Percentiles rank a stretch among this genome's conserved stretches.
Conservation (phyloP, 2,113 vertebrate genomes). For the Limnothrissa miodon region DNA sequence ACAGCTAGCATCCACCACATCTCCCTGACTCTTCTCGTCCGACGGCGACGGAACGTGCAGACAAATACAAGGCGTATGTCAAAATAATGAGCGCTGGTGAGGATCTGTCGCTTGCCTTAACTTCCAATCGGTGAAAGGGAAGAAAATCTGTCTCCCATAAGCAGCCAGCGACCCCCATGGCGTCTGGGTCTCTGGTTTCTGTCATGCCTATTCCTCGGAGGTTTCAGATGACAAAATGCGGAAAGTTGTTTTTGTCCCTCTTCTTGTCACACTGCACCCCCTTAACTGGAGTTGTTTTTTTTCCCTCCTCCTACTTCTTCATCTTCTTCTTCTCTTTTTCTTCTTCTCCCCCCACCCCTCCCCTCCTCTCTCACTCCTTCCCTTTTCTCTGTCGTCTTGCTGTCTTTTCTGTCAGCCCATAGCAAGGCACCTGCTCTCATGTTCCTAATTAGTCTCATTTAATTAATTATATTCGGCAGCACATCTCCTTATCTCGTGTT, state of each 20-base stretch:
- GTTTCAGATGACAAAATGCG: constrained; percentile 79
- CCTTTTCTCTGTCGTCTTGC: constrained; percentile 71
- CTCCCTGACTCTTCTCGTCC: background rate
- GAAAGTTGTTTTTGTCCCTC: constrained; percentile 78
- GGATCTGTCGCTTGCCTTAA: constrained; percentile 68
- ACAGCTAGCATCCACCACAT: background rate
- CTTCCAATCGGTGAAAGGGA: constrained; percentile 65
- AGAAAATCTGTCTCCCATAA: constrained; percentile 74
- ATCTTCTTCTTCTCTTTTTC: background rate
- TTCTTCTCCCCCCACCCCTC: constrained; percentile 41
- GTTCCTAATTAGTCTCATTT: constrained; percentile 91
- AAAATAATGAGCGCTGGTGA: constrained; percentile 66
- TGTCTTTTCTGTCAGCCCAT: constrained; percentile 83
- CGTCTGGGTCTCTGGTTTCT: constrained; percentile 71
- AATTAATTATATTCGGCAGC: constrained; percentile 87
- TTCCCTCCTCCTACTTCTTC: background rate
- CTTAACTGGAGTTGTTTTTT: constrained; percentile 65
- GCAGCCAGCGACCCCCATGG: constrained; percentile 66
- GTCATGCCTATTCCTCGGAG: constrained; percentile 78
- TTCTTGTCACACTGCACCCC: constrained; percentile 76
- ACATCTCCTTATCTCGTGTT: constrained; percentile 69
- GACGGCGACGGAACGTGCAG: background rate
- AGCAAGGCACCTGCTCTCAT: constrained; percentile 87
- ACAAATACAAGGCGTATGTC: constrained; percentile 50
- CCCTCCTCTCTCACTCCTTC: constrained; percentile 20